Evolutionary conservation across 2,113 vertebrate genomes (phyloP), one percentile per base, ranked within the genome.

Genomic region (Vanacampus margaritifer): DNA sequence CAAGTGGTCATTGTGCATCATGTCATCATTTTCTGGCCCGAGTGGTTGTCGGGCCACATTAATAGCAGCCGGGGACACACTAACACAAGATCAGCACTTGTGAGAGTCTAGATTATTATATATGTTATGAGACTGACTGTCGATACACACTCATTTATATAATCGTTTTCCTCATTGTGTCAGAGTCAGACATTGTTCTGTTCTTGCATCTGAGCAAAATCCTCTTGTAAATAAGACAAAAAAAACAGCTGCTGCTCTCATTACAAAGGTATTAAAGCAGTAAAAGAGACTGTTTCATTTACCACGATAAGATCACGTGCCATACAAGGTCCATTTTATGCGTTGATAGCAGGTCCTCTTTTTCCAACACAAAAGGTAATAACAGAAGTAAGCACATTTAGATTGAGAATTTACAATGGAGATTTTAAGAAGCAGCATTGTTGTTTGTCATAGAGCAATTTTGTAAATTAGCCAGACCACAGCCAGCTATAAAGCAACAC

Each of bases 21-120:
- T 70, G 73, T 79, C 78, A 83, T 81, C 79, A 80, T 83, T 73
- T n/a, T 23, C 48, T 65, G 72, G 23, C 59, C 32, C 62, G 26
- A 78, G 70, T 69, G 66, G 73, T 13, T 67, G 60, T 65, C 50
- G 0, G 69, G 57, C 62, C 76, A 68, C 65, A 58, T 64, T 62
- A 45, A 76, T 43, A 86, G 71, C 71, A 74, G 68, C 60, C 64
- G 67, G 72, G 73, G 70, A 72, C 64, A 73, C 54, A 78, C 17
- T 32, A 66, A 77, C 74, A 60, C 67, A 17, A 26, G n/a, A 56
- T 6, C 35, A 45, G 8, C 50, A 35, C 9, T 13, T 71, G 17
- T 17, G 13, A 5, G 41, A 67, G 19, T 74, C 28, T 46, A 53
- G 24, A 48, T 64, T 48, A 2, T 56, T 48, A 19, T 68, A 8